These are phyloP conservation scores for Syrista parreyssii DNA, from an alignment of 2,888 invertebrate species.

Conservation along the genomic window DNA sequence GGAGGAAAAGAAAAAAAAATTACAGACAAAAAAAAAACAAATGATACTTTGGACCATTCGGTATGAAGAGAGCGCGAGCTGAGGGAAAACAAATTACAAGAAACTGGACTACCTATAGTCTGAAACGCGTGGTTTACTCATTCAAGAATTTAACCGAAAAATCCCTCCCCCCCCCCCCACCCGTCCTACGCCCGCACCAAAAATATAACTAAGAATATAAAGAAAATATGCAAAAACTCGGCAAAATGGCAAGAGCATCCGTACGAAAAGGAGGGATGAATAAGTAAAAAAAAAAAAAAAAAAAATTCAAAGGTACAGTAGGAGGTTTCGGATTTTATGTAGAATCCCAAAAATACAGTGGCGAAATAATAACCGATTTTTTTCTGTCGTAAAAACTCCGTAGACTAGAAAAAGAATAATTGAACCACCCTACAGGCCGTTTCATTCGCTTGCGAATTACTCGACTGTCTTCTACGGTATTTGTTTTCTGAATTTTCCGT, in stretches of 20 bases:
- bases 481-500: constrained; percentile 10
- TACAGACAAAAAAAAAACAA: background rate
- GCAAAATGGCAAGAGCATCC: background rate
- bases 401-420: background rate
- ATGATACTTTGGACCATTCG: background rate
- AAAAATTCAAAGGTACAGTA: background rate
- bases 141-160: background rate
- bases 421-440: background rate
- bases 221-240: background rate
- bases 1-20: background rate
- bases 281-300: background rate
- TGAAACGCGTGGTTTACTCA: background rate
- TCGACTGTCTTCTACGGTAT: background rate
- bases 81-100: background rate
- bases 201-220: background rate
- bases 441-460: background rate
- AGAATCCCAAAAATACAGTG: background rate
- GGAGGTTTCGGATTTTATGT: background rate
- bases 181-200: no score
- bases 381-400: background rate
- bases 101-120: background rate
- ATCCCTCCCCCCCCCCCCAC: no score
- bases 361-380: background rate
- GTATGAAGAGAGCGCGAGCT: background rate
- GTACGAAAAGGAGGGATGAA: background rate